A percentile compares a stretch with the other conserved stretches of the same genome.
Evolutionary conservation across 2,797 vertebrate genomes (phyloP).

Genomic region (Phyllotis vaccarum): DNA sequence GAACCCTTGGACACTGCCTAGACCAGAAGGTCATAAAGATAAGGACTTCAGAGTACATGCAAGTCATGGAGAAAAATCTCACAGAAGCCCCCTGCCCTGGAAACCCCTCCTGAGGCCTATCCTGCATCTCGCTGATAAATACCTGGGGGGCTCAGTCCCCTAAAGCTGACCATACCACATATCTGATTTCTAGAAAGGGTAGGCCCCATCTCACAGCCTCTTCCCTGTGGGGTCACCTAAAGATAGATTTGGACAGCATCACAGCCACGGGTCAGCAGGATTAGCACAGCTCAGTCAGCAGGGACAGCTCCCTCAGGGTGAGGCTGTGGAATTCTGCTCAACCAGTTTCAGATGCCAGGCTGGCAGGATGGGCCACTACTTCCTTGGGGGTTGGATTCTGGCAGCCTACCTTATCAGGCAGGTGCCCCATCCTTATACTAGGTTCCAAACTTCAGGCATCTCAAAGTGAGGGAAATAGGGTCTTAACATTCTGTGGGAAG

Average conservation of each 20-base stretch:
- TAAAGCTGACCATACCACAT: neutral
- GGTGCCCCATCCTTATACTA: neutral
- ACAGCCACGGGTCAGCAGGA: neutral
- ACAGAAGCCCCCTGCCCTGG: neutral
- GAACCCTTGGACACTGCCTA: neutral
- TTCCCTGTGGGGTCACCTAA: conserved; percentile 55
- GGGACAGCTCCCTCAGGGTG: conserved; percentile 39
- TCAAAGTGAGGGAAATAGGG: neutral
- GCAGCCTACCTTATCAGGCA: neutral
- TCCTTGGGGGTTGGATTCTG: neutral
- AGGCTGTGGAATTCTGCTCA: neutral
- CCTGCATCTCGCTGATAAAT: too few species aligned
- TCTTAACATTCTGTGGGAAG: neutral
- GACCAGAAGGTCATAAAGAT: neutral
- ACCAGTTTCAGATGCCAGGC: neutral
- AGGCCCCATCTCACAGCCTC: neutral
- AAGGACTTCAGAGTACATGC: neutral
- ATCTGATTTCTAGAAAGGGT: conserved; percentile 64
- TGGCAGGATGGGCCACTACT: neutral
- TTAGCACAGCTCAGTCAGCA: conserved; percentile 2
- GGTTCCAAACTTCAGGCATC: neutral
- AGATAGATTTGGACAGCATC: conserved; percentile 57
- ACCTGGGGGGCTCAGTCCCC: neutral
- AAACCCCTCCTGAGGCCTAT: neutral
- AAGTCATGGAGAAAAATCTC: neutral